A percentile compares a stretch with the other conserved stretches of the same genome.
Conservation (phyloP, 2,113 vertebrate genomes). For the Bubo blakistoni region DNA sequence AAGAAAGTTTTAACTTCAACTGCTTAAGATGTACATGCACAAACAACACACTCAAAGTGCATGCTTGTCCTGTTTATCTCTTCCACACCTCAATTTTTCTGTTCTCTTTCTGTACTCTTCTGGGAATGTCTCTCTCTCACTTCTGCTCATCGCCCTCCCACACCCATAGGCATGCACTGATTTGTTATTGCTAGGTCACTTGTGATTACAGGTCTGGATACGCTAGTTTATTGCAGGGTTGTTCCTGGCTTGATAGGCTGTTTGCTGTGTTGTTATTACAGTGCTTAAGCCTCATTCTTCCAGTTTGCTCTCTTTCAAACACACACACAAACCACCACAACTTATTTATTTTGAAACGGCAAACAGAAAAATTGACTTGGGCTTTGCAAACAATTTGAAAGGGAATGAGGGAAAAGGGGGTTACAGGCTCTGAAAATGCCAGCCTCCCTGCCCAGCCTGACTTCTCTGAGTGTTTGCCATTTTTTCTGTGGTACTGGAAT, state of each 20-base stretch:
- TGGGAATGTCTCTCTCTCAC: neutral
- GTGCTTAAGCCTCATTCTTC: constrained; percentile 7
- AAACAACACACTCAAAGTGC: neutral
- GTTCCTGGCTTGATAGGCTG: constrained; percentile 26
- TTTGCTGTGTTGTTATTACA: constrained; percentile 25
- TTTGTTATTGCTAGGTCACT: constrained; percentile 52
- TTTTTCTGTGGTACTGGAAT: neutral
- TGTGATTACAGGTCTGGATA: constrained; percentile 47
- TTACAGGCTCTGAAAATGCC: neutral
- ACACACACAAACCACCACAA: neutral
- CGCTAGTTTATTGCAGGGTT: constrained; percentile 25
- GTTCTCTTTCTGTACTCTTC: neutral
- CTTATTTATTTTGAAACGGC: neutral
- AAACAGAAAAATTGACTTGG: neutral
- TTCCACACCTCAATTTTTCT: constrained; percentile 9
- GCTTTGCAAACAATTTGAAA: neutral
- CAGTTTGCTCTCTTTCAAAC: neutral
- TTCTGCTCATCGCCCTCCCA: neutral
- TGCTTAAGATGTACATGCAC: neutral
- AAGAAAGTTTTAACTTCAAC: constrained; percentile 11
- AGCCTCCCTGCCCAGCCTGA: neutral
- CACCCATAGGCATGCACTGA: constrained; percentile 28
- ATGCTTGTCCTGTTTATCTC: neutral
- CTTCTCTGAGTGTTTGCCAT: neutral
- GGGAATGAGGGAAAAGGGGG: neutral